These are phyloP conservation scores for Aurelia sp. DNA, from an alignment of 30 jellyfish, hydroid and myxozoan genomes.

Conservation along the genomic window DNA sequence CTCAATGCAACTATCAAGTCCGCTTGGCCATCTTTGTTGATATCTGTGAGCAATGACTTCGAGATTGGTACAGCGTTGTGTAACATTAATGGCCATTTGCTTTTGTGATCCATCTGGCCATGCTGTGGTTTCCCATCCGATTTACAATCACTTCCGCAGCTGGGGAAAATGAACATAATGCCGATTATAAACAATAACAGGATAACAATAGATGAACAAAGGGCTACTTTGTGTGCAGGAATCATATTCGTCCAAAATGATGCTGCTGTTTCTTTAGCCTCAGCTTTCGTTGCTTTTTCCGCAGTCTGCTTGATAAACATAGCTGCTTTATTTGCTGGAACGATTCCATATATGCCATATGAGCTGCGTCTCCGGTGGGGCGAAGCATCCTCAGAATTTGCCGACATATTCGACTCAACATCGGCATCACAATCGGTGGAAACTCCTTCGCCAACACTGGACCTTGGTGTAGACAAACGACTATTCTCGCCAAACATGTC, in stretches of 20 bases:
- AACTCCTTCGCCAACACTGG: constrained; percentile 75
- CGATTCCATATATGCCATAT: constrained; percentile 62
- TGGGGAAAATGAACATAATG: constrained; percentile 20
- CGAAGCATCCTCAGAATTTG: constrained; percentile 52
- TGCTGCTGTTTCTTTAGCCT: not conserved
- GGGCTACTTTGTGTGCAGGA: constrained; percentile 13
- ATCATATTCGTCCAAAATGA: constrained; percentile 20
- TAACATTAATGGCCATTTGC: constrained; percentile 59
- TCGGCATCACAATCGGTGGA: constrained; percentile 83
- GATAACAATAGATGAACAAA: constrained; percentile 3
- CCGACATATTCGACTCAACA: constrained; percentile 76
- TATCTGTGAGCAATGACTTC: constrained; percentile 34
- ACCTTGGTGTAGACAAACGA: constrained; percentile 68
- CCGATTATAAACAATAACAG: constrained; percentile 7
- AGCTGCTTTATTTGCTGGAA: constrained; percentile 23
- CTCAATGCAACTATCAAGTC: constrained; percentile 26
- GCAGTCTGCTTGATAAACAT: not conserved
- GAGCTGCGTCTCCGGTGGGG: constrained; percentile 66
- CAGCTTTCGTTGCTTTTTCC: not conserved
- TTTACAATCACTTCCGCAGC: constrained; percentile 24
- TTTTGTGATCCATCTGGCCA: not conserved
- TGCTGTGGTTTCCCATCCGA: not conserved
- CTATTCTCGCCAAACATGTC: constrained; percentile 54
- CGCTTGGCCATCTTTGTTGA: constrained; percentile 23
- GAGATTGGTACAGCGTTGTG: constrained; percentile 13